Conservation (phyloP, 64 coral and sea anemone genomes). For the Astreopora myriophthalma region DNA sequence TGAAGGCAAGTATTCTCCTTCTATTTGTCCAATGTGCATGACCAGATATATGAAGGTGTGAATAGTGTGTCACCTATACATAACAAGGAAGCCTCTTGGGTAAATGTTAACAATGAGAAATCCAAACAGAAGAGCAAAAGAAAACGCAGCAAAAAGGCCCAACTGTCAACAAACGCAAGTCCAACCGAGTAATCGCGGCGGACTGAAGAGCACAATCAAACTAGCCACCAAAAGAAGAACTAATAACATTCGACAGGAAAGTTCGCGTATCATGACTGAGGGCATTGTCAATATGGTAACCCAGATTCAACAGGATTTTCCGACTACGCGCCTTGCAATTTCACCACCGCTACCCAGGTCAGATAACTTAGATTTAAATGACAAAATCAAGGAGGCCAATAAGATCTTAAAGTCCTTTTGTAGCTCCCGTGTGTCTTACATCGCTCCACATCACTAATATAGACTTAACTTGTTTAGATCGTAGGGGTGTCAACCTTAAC, state of each 20-base stretch:
- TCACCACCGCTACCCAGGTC: constrained; percentile 23
- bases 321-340: constrained; percentile 24
- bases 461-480: not conserved
- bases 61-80: no score
- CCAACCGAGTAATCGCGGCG: no score
- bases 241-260: constrained; percentile 46
- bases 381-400: constrained; percentile 46
- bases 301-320: constrained; percentile 49
- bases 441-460: not conserved
- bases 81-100: no score
- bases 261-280: constrained; percentile 23
- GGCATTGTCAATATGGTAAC: constrained; percentile 33
- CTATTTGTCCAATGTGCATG: no score
- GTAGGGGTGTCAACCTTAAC: not conserved
- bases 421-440: not conserved
- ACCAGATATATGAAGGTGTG: no score
- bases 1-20: no score
- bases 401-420: not conserved
- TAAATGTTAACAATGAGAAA: no score
- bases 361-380: constrained; percentile 38
- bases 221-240: not conserved
- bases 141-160: no score
- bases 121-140: no score
- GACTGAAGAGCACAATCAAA: no score
- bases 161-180: no score